phyloP scores from a whole-genome alignment of 2,888 invertebrate species.

The Lycaena phlaeas region DNA sequence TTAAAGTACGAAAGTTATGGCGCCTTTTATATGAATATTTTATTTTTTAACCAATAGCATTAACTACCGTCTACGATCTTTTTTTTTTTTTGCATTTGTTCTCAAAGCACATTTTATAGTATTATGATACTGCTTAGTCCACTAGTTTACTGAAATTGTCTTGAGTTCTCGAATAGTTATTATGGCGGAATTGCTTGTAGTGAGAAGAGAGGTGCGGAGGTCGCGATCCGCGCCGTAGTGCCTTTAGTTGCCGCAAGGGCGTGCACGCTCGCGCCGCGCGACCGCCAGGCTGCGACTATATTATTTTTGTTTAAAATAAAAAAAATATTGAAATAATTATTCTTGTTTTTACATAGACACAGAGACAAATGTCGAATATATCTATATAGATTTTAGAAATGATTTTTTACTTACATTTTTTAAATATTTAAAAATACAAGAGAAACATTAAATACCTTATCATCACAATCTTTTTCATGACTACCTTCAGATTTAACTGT shows the following conservation, averaged over 20 bases:
- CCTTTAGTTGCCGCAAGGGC: conserved; percentile 27
- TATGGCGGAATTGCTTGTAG: conserved; percentile 24
- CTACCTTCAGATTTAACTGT: no score
- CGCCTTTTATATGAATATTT: conserved; percentile 5
- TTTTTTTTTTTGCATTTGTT: neutral
- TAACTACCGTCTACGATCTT: neutral
- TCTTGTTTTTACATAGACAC: conserved; percentile 1
- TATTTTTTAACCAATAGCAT: neutral
- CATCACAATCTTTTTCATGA: no score
- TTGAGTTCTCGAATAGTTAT: conserved; percentile 12
- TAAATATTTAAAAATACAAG: no score
- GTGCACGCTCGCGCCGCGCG: conserved; percentile 30
- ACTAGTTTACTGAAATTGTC: conserved; percentile 1
- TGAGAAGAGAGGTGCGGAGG: conserved; percentile 19
- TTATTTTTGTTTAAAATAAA: conserved; percentile 66
- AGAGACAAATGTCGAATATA: neutral
- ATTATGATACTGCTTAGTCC: neutral
- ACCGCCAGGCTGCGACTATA: conserved; percentile 48
- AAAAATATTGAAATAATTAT: conserved; percentile 49
- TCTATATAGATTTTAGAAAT: no score
- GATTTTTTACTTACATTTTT: no score
- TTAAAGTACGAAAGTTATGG: conserved; percentile 5
- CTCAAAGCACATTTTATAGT: neutral
- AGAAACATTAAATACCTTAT: no score
- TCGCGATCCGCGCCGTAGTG: conserved; percentile 25